phyloP scores from a whole-genome alignment of 2,888 invertebrate species.

The Molorchus minor region DNA sequence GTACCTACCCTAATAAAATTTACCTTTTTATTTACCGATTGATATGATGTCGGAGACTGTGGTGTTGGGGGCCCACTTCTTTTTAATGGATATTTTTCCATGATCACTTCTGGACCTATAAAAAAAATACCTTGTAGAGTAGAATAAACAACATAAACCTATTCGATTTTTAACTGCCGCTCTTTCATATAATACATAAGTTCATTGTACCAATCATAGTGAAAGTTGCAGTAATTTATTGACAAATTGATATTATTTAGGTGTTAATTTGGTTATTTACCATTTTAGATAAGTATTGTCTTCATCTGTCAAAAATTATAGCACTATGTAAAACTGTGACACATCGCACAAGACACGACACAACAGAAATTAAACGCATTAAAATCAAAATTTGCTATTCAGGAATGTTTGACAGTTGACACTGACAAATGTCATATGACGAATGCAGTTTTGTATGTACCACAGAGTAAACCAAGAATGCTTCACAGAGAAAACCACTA shows the following conservation, averaged over 20 bases:
- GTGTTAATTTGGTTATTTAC: constrained; percentile 18
- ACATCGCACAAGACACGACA: constrained; percentile 9
- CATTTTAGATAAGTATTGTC: constrained; percentile 4
- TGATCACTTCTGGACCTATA: constrained; percentile 59
- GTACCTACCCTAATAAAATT: constrained; percentile 39
- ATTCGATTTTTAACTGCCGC: constrained; percentile 3
- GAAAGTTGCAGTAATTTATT: constrained; percentile 12
- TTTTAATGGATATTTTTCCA: constrained; percentile 79
- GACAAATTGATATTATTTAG: neutral
- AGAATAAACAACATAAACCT: neutral
- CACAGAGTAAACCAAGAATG: too few species aligned
- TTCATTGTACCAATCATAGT: constrained; percentile 14
- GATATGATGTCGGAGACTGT: constrained; percentile 67
- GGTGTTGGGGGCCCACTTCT: constrained; percentile 64
- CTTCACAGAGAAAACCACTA: too few species aligned
- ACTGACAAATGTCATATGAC: constrained; percentile 6
- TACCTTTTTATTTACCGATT: constrained; percentile 72
- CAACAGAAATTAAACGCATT: neutral
- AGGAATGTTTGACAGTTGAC: constrained; percentile 14
- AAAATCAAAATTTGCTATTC: constrained; percentile 11
- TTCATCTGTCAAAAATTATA: constrained; percentile 5
- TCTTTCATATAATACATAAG: too few species aligned
- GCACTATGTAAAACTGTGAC: constrained; percentile 9
- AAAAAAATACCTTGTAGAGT: constrained; percentile 26
- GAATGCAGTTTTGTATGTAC: too few species aligned